A percentile compares a stretch with the other conserved stretches of the same genome.
Conservation (phyloP, 2,797 vertebrate species). For the Helostoma temminkii region DNA sequence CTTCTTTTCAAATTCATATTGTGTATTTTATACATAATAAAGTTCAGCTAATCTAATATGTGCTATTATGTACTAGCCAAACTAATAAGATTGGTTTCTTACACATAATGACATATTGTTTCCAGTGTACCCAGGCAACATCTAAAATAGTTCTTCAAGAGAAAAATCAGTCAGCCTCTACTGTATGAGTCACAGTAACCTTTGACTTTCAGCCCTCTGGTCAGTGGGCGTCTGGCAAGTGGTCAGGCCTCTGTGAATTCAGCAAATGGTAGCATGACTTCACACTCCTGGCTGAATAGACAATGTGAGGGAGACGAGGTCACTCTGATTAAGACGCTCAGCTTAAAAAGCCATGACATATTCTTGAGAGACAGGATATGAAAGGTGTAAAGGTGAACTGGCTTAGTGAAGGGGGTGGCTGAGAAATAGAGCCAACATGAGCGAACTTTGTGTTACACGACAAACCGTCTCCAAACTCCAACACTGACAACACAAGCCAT, state of each 20-base stretch:
- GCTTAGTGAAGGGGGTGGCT: neutral
- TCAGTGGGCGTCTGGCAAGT: conserved; percentile 46
- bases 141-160: conserved; percentile 25
- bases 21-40: neutral
- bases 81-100: neutral
- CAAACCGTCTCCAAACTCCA: neutral
- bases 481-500: conserved; percentile 5
- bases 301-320: conserved; percentile 9
- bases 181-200: conserved; percentile 63
- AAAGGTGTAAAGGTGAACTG: conserved; percentile 22
- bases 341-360: conserved; percentile 1
- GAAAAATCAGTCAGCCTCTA: conserved; percentile 14
- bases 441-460: neutral
- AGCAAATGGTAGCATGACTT: conserved; percentile 30
- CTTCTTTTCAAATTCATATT: no score
- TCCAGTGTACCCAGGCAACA: conserved; percentile 44
- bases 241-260: conserved; percentile 29
- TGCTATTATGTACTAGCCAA: neutral
- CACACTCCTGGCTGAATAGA: conserved; percentile 20
- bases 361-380: conserved; percentile 31
- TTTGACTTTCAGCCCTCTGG: conserved; percentile 59
- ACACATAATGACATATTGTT: conserved; percentile 18
- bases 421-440: neutral
- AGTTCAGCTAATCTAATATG: neutral
- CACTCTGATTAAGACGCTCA: conserved; percentile 26